Evolutionary conservation across 2,113 vertebrate species (phyloP).

Genomic region (Pterophyllum scalare): DNA sequence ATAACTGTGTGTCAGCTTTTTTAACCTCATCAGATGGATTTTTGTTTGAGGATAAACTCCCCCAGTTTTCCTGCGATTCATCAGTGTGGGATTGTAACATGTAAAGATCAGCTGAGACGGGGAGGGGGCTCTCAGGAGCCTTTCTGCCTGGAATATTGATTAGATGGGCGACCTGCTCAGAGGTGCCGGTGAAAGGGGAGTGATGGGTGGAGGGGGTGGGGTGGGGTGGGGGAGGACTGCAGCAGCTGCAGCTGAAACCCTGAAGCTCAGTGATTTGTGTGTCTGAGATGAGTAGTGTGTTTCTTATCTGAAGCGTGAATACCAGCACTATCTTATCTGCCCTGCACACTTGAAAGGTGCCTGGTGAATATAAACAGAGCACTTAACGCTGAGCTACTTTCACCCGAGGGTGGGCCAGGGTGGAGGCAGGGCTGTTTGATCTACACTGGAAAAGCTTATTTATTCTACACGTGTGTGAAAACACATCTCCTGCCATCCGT

Average conservation of each 20-base stretch:
- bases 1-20: background rate
- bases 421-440: background rate
- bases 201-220: background rate
- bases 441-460: background rate
- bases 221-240: conserved; percentile 22
- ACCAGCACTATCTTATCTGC: conserved; percentile 54
- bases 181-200: background rate
- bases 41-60: background rate
- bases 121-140: too few species aligned
- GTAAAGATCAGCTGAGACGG: too few species aligned
- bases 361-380: conserved; percentile 34
- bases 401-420: background rate
- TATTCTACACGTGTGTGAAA: background rate
- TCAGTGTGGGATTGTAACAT: too few species aligned
- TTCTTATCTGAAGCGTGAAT: conserved; percentile 36
- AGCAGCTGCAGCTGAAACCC: conserved; percentile 41
- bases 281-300: too few species aligned
- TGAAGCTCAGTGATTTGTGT: conserved; percentile 4
- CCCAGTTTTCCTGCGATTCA: background rate
- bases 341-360: conserved; percentile 38
- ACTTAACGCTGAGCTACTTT: background rate
- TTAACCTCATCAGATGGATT: background rate
- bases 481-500: background rate
- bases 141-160: too few species aligned
- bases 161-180: background rate